A percentile compares a stretch with the other conserved stretches of the same genome.
Conservation (phyloP, 2,113 vertebrate genomes). For the Pelecanus crispus region DNA sequence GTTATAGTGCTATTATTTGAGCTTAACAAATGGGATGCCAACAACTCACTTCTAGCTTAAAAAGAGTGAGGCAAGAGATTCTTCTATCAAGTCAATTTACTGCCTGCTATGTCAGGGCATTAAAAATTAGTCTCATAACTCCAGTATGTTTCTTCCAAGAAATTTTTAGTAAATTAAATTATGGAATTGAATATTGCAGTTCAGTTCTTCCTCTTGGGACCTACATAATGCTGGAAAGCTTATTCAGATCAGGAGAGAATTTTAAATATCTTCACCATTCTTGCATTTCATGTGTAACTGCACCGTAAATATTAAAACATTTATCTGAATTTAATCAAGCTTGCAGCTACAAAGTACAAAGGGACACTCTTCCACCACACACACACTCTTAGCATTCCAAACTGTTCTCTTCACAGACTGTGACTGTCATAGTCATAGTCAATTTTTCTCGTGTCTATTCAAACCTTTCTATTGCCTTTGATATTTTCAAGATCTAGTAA, state of each 20-base stretch:
- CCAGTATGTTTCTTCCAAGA: not conserved
- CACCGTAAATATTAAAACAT: not conserved
- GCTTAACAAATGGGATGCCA: not conserved
- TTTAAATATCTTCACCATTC: not conserved
- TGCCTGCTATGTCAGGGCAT: not conserved
- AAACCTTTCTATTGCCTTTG: not conserved
- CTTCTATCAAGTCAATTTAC: not conserved
- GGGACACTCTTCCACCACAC: not conserved
- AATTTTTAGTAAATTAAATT: not conserved
- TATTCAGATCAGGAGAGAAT: not conserved
- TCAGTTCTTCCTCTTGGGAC: not conserved
- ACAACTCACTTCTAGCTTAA: not conserved
- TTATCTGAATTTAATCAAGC: not conserved
- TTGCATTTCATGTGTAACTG: not conserved
- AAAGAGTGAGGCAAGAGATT: not conserved
- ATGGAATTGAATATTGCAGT: not conserved
- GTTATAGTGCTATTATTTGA: not conserved
- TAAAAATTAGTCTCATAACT: constrained; percentile 1
- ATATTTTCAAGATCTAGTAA: not conserved
- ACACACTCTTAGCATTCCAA: not conserved
- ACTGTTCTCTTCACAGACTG: not conserved
- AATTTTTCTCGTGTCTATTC: not conserved
- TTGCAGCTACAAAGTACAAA: not conserved
- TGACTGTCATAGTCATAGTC: not conserved
- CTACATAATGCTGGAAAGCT: not conserved